phyloP scores from a whole-genome alignment of 2,888 invertebrate genomes.

The Leptopilina syphax region DNA sequence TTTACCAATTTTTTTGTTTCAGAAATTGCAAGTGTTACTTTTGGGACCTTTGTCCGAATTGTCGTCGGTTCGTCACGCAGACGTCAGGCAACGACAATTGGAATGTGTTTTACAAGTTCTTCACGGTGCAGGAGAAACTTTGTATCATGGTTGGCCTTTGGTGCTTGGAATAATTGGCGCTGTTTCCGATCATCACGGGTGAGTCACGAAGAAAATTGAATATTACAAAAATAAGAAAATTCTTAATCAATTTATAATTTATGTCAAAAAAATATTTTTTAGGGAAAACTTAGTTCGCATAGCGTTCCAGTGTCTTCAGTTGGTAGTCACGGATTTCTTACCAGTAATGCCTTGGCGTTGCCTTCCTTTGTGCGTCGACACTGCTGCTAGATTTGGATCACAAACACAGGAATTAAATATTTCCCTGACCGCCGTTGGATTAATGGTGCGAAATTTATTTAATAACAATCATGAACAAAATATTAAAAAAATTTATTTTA shows the following conservation, averaged over 20 bases:
- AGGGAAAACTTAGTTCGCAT: constrained; percentile 94
- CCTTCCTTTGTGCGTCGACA: constrained; percentile 92
- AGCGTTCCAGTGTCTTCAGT: constrained; percentile 96
- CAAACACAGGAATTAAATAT: constrained; percentile 98
- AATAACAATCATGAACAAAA: background rate
- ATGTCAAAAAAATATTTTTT: constrained; percentile 42
- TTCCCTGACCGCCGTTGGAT: constrained; percentile 96
- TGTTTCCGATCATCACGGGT: constrained; percentile 95
- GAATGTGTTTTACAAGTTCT: constrained; percentile 96
- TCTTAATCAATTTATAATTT: background rate
- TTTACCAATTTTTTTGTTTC: background rate
- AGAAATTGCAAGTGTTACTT: constrained; percentile 90
- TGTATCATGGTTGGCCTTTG: constrained; percentile 96
- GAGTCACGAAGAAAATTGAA: constrained; percentile 52
- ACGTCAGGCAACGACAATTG: constrained; percentile 95
- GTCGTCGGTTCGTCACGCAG: constrained; percentile 92
- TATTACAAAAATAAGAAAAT: too few relatives aligned
- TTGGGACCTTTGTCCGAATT: constrained; percentile 94
- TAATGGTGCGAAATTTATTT: constrained; percentile 83
- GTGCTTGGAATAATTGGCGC: constrained; percentile 97
- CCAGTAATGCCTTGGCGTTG: constrained; percentile 95
- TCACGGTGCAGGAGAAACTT: constrained; percentile 94
- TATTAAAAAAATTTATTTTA: background rate
- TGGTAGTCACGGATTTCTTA: constrained; percentile 96
- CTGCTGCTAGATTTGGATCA: constrained; percentile 96